Conservation (phyloP, 2,113 vertebrate genomes). For the Pica pica region DNA sequence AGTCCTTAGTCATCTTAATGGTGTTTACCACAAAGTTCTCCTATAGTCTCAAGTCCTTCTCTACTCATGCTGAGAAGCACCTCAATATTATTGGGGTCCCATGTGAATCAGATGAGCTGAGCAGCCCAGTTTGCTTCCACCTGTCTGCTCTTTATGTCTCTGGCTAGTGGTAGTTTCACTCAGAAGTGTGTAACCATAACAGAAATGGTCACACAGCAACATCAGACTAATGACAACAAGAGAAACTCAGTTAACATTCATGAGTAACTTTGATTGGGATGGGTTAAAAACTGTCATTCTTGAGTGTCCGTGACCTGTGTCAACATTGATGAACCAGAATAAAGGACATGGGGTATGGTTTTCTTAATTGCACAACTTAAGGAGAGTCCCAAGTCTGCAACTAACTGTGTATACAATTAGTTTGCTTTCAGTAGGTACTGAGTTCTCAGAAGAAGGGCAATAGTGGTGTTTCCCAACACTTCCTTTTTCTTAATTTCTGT, state of each 20-base stretch:
- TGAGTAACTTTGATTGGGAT: neutral
- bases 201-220: neutral
- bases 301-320: neutral
- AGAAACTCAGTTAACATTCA: neutral
- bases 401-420: neutral
- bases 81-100: neutral
- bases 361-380: neutral
- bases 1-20: neutral
- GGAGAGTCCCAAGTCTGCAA: neutral
- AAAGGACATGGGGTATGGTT: neutral
- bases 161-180: neutral
- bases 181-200: accelerated
- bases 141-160: neutral
- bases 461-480: accelerated
- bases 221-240: neutral
- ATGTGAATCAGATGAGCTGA: accelerated
- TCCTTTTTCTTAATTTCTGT: neutral
- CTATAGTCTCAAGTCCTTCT: neutral
- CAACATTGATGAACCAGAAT: neutral
- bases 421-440: neutral
- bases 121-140: neutral
- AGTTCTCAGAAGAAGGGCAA: neutral
- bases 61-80: neutral
- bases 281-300: neutral
- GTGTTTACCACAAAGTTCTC: neutral